These are phyloP conservation scores for Ylistrum balloti DNA, from an alignment of 1,140 invertebrate genomes.

Conservation along the genomic window DNA sequence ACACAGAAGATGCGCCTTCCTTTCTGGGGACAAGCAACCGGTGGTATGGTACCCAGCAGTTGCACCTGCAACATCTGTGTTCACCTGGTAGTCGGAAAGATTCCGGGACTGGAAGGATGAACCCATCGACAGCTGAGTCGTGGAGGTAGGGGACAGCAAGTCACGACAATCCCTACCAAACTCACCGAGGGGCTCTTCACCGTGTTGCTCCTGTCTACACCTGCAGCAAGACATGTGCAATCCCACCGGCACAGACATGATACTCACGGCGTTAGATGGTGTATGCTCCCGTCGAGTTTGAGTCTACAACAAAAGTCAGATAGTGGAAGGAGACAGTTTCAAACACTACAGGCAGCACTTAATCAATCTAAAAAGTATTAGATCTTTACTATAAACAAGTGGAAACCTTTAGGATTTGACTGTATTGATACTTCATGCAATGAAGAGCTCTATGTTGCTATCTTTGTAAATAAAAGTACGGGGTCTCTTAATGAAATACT, in stretches of 20 bases:
- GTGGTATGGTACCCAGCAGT: not conserved
- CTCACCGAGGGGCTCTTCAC: not conserved
- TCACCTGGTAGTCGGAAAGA: constrained; percentile 38
- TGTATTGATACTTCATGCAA: too few relatives aligned
- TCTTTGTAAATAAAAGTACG: too few relatives aligned
- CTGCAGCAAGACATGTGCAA: constrained; percentile 37
- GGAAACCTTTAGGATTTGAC: too few relatives aligned
- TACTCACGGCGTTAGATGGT: constrained; percentile 52
- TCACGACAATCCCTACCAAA: not conserved
- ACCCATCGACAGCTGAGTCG: not conserved
- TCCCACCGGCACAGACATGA: constrained; percentile 61
- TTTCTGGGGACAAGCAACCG: not conserved
- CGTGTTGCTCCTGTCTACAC: not conserved
- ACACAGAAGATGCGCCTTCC: not conserved
- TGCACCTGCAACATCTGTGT: not conserved
- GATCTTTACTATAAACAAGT: too few relatives aligned
- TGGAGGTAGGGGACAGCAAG: not conserved
- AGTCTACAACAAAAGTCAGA: not conserved
- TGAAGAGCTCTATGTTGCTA: too few relatives aligned
- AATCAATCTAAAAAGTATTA: too few relatives aligned
- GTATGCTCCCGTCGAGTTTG: not conserved
- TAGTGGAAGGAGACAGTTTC: too few relatives aligned
- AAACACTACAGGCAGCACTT: too few relatives aligned
- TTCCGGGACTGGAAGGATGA: constrained; percentile 44
- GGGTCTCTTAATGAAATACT: too few relatives aligned